Evolutionary conservation across 2,113 vertebrate species (phyloP), one percentile per base, ranked within the genome.

Genomic region (Thamnaconus septentrionalis): DNA sequence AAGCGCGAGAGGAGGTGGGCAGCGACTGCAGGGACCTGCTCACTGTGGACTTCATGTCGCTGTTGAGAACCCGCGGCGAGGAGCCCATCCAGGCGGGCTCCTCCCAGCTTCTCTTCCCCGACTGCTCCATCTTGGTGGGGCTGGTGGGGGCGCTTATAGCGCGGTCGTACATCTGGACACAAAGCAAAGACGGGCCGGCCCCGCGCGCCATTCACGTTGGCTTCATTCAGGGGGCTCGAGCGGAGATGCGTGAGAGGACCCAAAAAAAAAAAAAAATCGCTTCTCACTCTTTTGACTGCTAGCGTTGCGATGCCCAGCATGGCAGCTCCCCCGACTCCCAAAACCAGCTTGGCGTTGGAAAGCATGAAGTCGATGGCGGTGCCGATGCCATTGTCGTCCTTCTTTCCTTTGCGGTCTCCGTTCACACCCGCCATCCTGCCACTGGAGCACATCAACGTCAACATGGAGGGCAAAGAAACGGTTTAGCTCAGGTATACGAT

Each of bases 301-400:
- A 98, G 90, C 0, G 97, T 98, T 54, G 97, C 97, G 1, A 99
- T 99, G 81, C 97, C 97, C 74, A 99, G 91, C 96, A 99, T 93
- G 41, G 97, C 97, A 0, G 97, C 97, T 56, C 97, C 97, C 0
- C 97, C 97, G 59, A 99, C 97, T 0, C 97, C 97, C 73, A 99
- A 92, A 85, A 99, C 97, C 39, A 99, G 93, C 75, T 98, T 95
- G 47, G 97, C 97, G 1, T 98, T 99, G 75, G 97, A 98, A 49
- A 99, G 94, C 81, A 99, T 92, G 4, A 99, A 99, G 80, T 99
- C 95, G 3, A 99, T 94, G 69, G 97, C 97, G 0, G 94, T 94
- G 60, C 97, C 95, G 0, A 99, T 93, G 53, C 97, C 97, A 5
- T 96, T 98, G 89, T 98, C 96, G 18, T 98, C 96, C 64, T 96